Conservation (phyloP, 2,797 vertebrate genomes). For the Mionectes olivaceus region DNA sequence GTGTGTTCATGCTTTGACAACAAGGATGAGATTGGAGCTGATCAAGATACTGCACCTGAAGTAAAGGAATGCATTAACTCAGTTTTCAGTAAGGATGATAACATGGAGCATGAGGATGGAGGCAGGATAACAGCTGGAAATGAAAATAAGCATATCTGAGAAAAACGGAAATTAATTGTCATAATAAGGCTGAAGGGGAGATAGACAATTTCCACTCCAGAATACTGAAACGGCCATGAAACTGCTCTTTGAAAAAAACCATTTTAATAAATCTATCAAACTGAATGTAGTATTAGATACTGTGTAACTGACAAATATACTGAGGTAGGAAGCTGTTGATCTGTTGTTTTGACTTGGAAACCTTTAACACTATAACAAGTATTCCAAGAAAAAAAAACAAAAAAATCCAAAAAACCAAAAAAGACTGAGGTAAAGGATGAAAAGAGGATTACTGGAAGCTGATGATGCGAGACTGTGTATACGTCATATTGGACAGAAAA, state of each 20-base stretch:
- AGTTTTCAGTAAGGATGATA: not conserved
- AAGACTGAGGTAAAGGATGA: not conserved
- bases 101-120: fast-evolving
- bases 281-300: not conserved
- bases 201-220: not conserved
- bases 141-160: not conserved
- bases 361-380: not conserved
- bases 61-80: not conserved
- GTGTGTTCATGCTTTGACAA: not conserved
- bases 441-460: not conserved
- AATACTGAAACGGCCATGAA: not conserved
- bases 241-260: not conserved
- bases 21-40: not conserved
- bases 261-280: not conserved
- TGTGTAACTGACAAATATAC: not conserved
- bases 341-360: not conserved
- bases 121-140: not conserved
- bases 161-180: slow-evolving; percentile 13
- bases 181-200: not conserved
- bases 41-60: not conserved
- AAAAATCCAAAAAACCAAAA: not conserved
- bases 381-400: not conserved
- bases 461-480: not conserved
- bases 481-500: not conserved
- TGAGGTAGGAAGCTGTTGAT: not conserved